Evolutionary conservation across 2,113 vertebrate genomes (phyloP).

Genomic region (Edolisoma coerulescens): DNA sequence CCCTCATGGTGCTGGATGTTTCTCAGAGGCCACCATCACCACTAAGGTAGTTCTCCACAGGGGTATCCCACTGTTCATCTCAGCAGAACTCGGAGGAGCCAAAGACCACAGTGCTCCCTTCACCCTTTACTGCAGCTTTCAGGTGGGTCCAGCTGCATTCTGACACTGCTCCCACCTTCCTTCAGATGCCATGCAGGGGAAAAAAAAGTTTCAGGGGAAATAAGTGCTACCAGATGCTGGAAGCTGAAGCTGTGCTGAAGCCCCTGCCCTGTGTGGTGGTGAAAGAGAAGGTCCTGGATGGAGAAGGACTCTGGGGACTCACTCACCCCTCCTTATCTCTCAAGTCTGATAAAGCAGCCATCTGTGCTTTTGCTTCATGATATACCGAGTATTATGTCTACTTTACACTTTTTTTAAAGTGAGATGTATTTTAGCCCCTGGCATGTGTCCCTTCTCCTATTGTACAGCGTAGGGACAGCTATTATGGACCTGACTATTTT

Average conservation of each 20-base stretch:
- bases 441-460: neutral
- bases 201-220: neutral
- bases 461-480: neutral
- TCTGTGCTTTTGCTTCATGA: neutral
- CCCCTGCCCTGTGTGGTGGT: neutral
- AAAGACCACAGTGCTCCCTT: neutral
- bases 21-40: conserved; percentile 5
- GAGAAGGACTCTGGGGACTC: neutral
- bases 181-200: neutral
- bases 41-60: neutral
- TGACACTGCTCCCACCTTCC: neutral
- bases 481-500: neutral
- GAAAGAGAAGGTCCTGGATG: neutral
- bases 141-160: neutral
- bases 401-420: neutral
- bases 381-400: neutral
- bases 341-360: neutral
- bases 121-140: neutral
- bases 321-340: neutral
- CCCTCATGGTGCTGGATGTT: neutral
- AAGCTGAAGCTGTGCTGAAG: neutral
- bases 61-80: neutral
- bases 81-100: neutral
- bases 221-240: neutral
- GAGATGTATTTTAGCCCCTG: neutral